Base-by-base conservation (phyloP, 2,113 vertebrate species). In the Perca flavescens region DNA sequence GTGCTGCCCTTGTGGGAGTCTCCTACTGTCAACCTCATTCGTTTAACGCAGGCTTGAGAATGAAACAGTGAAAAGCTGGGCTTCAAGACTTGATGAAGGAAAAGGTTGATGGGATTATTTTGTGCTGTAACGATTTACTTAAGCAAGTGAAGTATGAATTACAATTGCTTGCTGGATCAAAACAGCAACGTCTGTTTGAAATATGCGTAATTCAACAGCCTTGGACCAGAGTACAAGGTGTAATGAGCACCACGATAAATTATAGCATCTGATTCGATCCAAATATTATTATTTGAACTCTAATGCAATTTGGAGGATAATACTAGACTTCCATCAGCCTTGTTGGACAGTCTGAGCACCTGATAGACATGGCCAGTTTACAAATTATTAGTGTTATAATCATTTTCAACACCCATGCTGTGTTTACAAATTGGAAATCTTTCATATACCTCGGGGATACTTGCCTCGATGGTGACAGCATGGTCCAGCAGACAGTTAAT, bases 11-110 rank as follows among this genome's bases (percentile, higher is more conserved):
- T 86, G 77, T 77, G 65, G 57, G 72, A 79, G 74, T 64, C 62
- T 65, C 77, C 85, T 64, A 52, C 50, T 83, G 52, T 88, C 86
- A 74, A 63, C 36, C 67, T 77, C 72, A 31, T 82, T 83, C 77
- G 78, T 86, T 85, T 80, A 77, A 81, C 36, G 6, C 19, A 43
- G n/a, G 7, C 76, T 50, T 47, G 57, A 83, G 69, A 69, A 36
- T 83, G 75, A 81, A 63, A 82, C 36, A n/a, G 47, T 56, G 56
- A 57, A 76, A 78, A 66, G 50, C 50, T 58, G 65, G 9, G 46
- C 25, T 72, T 66, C 43, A 19, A 74, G 31, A 17, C 22, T 63
- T 36, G 16, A 61, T 74, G 53, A 74, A 56, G 64, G 64, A 50
- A 79, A 83, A 74, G 49, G 71, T 52, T 83, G 84, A 62, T 66